A percentile compares a stretch with the other conserved stretches of the same genome.
These are phyloP conservation scores for Andrena hattorfiana DNA, from an alignment of 2,888 invertebrate species.

Conservation along the genomic window DNA sequence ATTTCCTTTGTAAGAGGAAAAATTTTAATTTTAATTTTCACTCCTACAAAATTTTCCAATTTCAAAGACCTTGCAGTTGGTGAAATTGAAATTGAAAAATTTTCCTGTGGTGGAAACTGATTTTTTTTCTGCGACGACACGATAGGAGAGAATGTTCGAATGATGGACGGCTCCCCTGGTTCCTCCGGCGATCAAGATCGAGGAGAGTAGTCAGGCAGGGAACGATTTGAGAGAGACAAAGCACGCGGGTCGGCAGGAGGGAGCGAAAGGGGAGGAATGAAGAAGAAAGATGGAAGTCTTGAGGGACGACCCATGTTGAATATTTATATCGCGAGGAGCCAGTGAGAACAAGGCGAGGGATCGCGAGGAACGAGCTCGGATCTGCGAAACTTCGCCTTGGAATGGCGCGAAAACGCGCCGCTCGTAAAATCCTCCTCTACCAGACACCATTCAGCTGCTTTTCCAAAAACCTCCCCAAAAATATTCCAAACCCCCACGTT, in stretches of 20 bases:
- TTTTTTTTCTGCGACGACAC: too few relatives aligned
- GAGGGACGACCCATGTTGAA: slow-evolving; percentile 76
- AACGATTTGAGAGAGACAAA: slow-evolving; percentile 8
- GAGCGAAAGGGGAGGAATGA: slow-evolving; percentile 30
- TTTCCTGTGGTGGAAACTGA: too few relatives aligned
- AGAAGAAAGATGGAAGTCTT: slow-evolving; percentile 41
- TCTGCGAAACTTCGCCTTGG: slow-evolving; percentile 43
- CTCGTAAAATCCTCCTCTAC: background rate
- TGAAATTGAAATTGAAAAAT: background rate
- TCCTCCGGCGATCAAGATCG: slow-evolving; percentile 3
- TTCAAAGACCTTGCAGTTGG: too few relatives aligned
- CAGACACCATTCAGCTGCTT: background rate
- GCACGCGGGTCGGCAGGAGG: background rate
- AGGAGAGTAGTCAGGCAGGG: background rate
- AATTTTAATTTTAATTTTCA: too few relatives aligned
- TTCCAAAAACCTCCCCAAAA: too few relatives aligned
- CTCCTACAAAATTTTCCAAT: too few relatives aligned
- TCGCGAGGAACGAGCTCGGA: slow-evolving; percentile 42
- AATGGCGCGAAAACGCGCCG: slow-evolving; percentile 45
- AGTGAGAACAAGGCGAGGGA: slow-evolving; percentile 61
- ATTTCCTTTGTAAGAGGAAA: too few relatives aligned
- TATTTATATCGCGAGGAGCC: slow-evolving; percentile 78
- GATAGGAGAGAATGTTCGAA: slow-evolving; percentile 12
- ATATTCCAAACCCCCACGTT: background rate
- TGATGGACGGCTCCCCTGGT: slow-evolving; percentile 12